A percentile compares a stretch with the other conserved stretches of the same genome.
Conservation (phyloP, 2,888 invertebrate species). For the Latheticus oryzae region DNA sequence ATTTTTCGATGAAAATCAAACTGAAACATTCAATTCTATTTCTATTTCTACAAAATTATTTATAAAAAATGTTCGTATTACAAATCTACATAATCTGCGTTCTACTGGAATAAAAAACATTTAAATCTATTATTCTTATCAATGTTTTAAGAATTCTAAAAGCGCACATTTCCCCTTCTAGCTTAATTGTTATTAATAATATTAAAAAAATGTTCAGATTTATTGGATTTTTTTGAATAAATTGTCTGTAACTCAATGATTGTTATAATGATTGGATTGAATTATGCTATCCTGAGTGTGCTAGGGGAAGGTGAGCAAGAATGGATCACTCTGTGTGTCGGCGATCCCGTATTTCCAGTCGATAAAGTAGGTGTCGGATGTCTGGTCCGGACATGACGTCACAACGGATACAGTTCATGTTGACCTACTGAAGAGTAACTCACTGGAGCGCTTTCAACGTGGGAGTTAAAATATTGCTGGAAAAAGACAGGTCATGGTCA, state of each 20-base stretch:
- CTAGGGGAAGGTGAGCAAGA: slow-evolving; percentile 62
- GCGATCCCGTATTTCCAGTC: slow-evolving; percentile 52
- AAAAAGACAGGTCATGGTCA: slow-evolving; percentile 40
- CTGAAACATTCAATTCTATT: too few relatives aligned
- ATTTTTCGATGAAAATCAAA: too few relatives aligned
- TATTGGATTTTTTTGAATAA: slow-evolving; percentile 27
- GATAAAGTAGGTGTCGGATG: slow-evolving; percentile 53
- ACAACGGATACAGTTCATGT: slow-evolving; percentile 77
- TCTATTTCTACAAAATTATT: background rate
- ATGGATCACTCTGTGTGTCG: slow-evolving; percentile 57
- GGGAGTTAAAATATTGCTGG: slow-evolving; percentile 66
- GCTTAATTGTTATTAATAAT: slow-evolving; percentile 28
- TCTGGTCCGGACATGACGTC: slow-evolving; percentile 70
- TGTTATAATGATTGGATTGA: slow-evolving; percentile 22
- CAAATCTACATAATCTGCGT: slow-evolving; percentile 2
- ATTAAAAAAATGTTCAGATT: slow-evolving; percentile 16
- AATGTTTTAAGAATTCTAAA: slow-evolving; percentile 34
- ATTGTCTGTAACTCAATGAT: slow-evolving; percentile 4
- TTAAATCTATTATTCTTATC: slow-evolving; percentile 15
- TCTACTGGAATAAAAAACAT: slow-evolving; percentile 4
- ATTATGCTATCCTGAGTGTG: slow-evolving; percentile 58
- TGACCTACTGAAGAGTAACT: slow-evolving; percentile 74
- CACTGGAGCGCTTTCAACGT: slow-evolving; percentile 62
- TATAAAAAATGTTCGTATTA: background rate
- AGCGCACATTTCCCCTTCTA: slow-evolving; percentile 42